These are phyloP conservation scores for Serinus canaria DNA, from an alignment of 2,113 vertebrate species.

Conservation along the genomic window DNA sequence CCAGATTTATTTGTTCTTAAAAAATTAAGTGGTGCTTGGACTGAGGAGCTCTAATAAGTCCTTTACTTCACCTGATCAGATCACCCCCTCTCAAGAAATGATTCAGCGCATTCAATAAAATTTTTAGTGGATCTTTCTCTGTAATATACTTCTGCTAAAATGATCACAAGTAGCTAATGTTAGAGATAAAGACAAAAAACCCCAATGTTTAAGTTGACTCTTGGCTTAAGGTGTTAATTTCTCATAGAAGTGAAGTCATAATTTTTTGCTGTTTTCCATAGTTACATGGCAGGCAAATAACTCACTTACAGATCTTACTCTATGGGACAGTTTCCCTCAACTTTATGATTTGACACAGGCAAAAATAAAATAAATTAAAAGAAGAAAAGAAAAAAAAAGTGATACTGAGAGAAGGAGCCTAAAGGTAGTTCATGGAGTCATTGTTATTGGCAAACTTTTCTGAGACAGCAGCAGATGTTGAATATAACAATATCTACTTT, in stretches of 20 bases:
- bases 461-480: not conserved
- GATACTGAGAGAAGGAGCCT: not conserved
- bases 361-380: not conserved
- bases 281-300: not conserved
- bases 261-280: not conserved
- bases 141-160: not conserved
- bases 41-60: not conserved
- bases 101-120: not conserved
- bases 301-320: not conserved
- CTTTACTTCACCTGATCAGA: not conserved
- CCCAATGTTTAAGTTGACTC: not conserved
- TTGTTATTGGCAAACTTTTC: not conserved
- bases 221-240: not conserved
- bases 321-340: not conserved
- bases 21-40: not conserved
- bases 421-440: not conserved
- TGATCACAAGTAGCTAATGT: not conserved
- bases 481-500: not conserved
- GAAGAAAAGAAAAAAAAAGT: not conserved
- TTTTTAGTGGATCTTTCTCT: not conserved
- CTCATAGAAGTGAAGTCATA: not conserved
- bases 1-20: not conserved
- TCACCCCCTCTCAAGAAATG: accelerated
- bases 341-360: not conserved
- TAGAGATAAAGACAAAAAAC: not conserved